Evolutionary conservation across 2,113 vertebrate genomes (phyloP).

Genomic region (Mastomys coucha): DNA sequence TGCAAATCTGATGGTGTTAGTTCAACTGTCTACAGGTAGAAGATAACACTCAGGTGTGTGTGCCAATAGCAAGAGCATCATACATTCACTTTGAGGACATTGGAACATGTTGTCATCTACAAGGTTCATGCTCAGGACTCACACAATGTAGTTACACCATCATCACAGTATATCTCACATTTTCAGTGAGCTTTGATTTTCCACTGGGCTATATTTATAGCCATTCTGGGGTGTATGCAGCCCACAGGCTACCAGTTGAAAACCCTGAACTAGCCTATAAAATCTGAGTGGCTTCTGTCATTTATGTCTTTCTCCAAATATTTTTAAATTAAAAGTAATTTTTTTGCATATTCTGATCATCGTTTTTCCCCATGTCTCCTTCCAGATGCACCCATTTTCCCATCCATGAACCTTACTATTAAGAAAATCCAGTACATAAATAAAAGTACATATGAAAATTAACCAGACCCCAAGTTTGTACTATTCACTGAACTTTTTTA

Average conservation of each 20-base stretch:
- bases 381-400: background rate
- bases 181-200: background rate
- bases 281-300: background rate
- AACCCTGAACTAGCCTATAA: background rate
- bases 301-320: background rate
- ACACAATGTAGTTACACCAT: background rate
- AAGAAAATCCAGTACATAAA: background rate
- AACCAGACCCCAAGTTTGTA: background rate
- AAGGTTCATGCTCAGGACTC: background rate
- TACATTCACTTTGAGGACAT: background rate
- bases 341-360: background rate
- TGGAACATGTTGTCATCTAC: background rate
- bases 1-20: background rate
- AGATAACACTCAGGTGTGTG: background rate
- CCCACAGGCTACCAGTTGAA: background rate
- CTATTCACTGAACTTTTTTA: too few species aligned
- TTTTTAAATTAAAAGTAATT: background rate
- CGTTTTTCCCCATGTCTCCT: background rate
- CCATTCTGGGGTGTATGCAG: background rate
- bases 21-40: background rate
- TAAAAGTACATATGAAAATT: background rate
- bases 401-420: background rate
- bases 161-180: background rate
- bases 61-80: background rate
- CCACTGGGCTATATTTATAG: background rate